Conservation (phyloP, 2,888 invertebrate species). For the Drosophila mimica region DNA sequence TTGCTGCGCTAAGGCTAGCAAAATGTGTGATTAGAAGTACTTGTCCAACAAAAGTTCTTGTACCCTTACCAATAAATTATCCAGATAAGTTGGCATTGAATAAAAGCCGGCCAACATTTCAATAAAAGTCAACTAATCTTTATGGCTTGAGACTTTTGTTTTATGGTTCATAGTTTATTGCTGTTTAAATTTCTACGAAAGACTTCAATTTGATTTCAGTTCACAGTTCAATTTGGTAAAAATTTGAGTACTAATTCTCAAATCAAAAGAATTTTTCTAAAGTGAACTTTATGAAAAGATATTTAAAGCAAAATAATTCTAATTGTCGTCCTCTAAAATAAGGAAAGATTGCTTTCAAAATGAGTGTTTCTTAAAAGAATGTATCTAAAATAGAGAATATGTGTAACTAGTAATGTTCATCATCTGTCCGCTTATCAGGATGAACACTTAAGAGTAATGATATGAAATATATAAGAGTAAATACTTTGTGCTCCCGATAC, state of each 20-base stretch:
- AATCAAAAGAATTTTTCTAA: not conserved
- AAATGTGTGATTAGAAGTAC: constrained; percentile 7
- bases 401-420: not conserved
- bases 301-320: not conserved
- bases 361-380: not conserved
- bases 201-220: not conserved
- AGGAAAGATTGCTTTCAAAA: not conserved
- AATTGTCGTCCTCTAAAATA: not conserved
- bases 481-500: not conserved
- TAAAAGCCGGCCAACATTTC: constrained; percentile 23
- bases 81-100: constrained; percentile 40
- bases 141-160: constrained; percentile 1
- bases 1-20: constrained; percentile 53
- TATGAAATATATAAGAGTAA: not conserved
- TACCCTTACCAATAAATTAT: constrained; percentile 44
- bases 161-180: not conserved
- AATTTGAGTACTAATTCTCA: not conserved
- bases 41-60: constrained; percentile 49
- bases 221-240: too few species aligned
- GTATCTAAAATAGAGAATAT: not conserved
- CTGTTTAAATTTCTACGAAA: not conserved
- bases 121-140: constrained; percentile 48
- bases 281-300: too few species aligned
- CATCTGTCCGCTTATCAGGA: too few species aligned
- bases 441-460: not conserved